Evolutionary conservation across 2,113 vertebrate species (phyloP).

Genomic region (Marmota flaviventris): DNA sequence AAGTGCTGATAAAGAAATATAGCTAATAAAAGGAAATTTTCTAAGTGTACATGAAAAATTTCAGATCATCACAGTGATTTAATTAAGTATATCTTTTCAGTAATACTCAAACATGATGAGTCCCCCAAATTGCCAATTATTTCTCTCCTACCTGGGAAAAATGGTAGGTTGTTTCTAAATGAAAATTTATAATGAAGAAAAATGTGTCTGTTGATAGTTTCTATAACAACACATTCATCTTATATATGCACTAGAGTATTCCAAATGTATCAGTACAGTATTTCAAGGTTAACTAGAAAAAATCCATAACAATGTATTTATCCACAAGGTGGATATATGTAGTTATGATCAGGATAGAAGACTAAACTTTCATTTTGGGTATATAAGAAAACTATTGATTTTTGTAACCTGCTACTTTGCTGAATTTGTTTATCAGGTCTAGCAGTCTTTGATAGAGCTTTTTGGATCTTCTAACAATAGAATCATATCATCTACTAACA

Average conservation of each 20-base stretch:
- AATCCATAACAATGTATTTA: neutral
- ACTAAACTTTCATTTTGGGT: neutral
- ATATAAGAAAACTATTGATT: too few relatives aligned
- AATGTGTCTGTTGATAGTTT: neutral
- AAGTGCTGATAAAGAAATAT: neutral
- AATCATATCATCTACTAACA: too few relatives aligned
- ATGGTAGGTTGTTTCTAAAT: neutral
- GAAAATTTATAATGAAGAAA: constrained; percentile 64
- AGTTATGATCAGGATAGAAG: neutral
- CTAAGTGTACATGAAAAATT: neutral
- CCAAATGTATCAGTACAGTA: neutral
- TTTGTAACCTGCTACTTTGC: too few relatives aligned
- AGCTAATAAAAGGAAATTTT: neutral
- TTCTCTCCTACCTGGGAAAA: neutral
- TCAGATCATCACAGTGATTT: neutral
- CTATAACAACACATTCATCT: neutral
- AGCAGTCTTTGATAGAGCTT: too few relatives aligned
- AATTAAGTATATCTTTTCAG: neutral
- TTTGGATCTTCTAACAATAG: too few relatives aligned
- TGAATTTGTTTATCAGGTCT: too few relatives aligned
- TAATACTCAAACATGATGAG: neutral
- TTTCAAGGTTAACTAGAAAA: neutral
- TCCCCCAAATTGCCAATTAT: neutral
- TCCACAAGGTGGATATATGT: neutral
- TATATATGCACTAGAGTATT: neutral